A percentile compares a stretch with the other conserved stretches of the same genome.
Evolutionary conservation across 2,113 vertebrate genomes (phyloP).

Genomic region (Lycocorax pyrrhopterus): DNA sequence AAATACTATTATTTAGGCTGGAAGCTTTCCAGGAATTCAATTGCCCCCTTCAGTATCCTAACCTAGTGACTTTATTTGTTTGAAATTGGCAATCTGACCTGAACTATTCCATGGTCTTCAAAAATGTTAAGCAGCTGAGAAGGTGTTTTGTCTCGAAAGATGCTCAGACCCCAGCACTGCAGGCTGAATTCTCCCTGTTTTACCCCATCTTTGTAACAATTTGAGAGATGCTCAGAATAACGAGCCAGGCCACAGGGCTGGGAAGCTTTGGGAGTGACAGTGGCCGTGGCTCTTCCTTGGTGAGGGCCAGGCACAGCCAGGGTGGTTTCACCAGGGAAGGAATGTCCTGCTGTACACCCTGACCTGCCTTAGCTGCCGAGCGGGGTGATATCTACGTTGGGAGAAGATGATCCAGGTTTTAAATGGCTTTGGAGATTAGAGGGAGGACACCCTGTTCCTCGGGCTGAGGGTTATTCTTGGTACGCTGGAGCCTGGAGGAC

Average conservation of each 20-base stretch:
- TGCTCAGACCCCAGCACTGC: fast-evolving
- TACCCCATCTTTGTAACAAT: not conserved
- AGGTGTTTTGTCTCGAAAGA: not conserved
- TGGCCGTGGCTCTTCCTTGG: not conserved
- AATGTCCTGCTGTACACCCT: not conserved
- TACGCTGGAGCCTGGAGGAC: not conserved
- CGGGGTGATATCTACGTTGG: not conserved
- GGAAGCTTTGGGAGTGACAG: not conserved
- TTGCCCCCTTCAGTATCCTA: not conserved
- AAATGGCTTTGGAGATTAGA: conserved; percentile 54
- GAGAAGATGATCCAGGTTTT: conserved; percentile 59
- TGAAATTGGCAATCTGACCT: not conserved
- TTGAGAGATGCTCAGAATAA: not conserved
- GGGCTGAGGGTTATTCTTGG: not conserved
- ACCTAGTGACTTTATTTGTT: not conserved
- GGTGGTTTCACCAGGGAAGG: not conserved
- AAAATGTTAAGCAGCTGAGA: fast-evolving
- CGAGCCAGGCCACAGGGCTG: fast-evolving
- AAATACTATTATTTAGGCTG: not conserved
- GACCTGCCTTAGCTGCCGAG: not conserved
- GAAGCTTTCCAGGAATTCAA: not conserved
- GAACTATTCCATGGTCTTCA: not conserved
- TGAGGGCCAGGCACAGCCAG: not conserved
- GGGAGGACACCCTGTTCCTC: conserved; percentile 3
- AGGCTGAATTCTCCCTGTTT: fast-evolving